These are phyloP conservation scores for Pasiphila rectangulata DNA, from an alignment of 2,888 invertebrate species.

Conservation along the genomic window DNA sequence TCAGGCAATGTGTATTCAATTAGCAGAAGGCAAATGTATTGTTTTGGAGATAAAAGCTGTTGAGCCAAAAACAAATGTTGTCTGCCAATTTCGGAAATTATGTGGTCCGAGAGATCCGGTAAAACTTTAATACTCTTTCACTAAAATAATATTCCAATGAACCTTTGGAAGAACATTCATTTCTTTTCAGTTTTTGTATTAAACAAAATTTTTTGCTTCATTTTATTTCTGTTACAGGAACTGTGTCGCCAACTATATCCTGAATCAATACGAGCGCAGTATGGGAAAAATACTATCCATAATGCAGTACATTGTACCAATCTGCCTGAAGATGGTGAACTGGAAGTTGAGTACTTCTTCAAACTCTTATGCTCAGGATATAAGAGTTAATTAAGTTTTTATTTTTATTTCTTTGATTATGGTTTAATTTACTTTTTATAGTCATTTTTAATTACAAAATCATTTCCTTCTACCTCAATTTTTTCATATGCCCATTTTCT, in stretches of 20 bases:
- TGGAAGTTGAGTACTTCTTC: slow-evolving; percentile 90
- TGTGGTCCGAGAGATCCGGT: slow-evolving; percentile 92
- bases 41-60: slow-evolving; percentile 88
- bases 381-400: neutral
- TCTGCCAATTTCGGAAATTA: slow-evolving; percentile 88
- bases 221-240: slow-evolving; percentile 46
- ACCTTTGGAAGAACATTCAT: no score
- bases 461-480: slow-evolving; percentile 90
- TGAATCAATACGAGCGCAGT: slow-evolving; percentile 89
- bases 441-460: slow-evolving; percentile 82
- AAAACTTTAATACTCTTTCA: slow-evolving; percentile 26
- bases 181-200: no score
- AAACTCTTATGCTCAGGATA: slow-evolving; percentile 79
- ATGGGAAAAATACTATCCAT: slow-evolving; percentile 88
- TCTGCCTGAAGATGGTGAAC: slow-evolving; percentile 89
- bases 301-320: slow-evolving; percentile 97
- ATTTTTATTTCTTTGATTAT: slow-evolving; percentile 8
- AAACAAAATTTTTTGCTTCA: neutral
- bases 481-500: slow-evolving; percentile 89
- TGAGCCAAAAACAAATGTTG: slow-evolving; percentile 74
- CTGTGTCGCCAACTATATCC: slow-evolving; percentile 86
- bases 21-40: slow-evolving; percentile 92
- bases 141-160: no score
- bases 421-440: slow-evolving; percentile 55
- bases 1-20: slow-evolving; percentile 89